Evolutionary conservation across 2,797 vertebrate genomes (phyloP).

Genomic region (Manis crassicaudata): DNA sequence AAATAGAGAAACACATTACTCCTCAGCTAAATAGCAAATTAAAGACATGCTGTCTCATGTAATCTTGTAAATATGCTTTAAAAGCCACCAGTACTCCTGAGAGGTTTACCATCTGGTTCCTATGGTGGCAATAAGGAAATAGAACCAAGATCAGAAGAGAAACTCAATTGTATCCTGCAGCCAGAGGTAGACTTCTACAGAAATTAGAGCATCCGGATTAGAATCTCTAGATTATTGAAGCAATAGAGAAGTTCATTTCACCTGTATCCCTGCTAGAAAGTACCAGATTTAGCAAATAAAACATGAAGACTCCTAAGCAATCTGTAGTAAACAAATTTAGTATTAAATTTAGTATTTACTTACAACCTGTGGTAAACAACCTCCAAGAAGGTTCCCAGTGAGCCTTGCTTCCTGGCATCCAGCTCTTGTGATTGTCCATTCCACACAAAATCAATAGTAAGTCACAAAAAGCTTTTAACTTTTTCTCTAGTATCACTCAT

Average conservation of each 20-base stretch:
- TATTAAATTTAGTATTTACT: not conserved
- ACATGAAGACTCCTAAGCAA: not conserved
- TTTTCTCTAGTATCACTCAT: not conserved
- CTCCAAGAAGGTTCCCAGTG: not conserved
- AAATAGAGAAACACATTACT: conserved; percentile 64
- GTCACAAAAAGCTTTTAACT: not conserved
- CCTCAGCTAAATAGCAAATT: conserved; percentile 63
- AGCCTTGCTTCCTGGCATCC: not conserved
- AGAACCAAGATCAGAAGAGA: not conserved
- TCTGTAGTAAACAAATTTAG: not conserved
- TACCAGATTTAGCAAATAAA: not conserved
- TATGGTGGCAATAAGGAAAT: not conserved
- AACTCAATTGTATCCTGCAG: not conserved
- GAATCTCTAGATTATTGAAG: not conserved
- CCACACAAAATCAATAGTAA: not conserved
- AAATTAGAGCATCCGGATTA: not conserved
- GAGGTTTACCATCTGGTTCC: conserved; percentile 54
- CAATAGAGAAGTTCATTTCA: not conserved
- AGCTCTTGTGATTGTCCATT: too few relatives aligned
- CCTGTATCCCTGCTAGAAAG: not conserved
- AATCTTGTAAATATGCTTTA: conserved; percentile 76
- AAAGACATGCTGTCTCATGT: conserved; percentile 67
- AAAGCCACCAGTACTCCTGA: conserved; percentile 68
- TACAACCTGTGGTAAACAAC: not conserved
- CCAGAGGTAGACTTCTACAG: not conserved